Evolutionary conservation across 2,797 vertebrate genomes (phyloP).

Genomic region (Coilia nasus): DNA sequence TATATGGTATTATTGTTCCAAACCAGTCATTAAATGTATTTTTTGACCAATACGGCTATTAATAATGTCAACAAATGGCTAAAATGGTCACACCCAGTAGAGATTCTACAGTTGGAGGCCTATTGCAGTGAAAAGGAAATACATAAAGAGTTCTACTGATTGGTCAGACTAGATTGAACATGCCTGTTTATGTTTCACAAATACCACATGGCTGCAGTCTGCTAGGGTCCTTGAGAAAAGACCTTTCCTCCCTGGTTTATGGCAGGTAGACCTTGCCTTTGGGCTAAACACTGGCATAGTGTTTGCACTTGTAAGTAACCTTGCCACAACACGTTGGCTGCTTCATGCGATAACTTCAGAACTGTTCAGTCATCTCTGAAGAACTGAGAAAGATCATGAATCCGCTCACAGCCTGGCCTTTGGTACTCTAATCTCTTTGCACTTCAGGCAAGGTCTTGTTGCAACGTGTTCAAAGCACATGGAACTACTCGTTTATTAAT

Average conservation of each 20-base stretch:
- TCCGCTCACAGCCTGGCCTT: neutral
- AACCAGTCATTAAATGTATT: neutral
- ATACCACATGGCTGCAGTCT: neutral
- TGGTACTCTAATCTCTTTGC: neutral
- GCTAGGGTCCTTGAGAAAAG: neutral
- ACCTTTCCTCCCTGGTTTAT: neutral
- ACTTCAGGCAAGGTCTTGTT: neutral
- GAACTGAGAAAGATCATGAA: neutral
- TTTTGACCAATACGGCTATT: neutral
- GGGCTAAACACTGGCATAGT: neutral
- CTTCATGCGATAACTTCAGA: neutral
- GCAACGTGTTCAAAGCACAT: neutral
- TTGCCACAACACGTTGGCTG: neutral
- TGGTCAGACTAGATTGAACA: neutral
- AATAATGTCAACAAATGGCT: neutral
- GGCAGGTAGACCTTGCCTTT: neutral
- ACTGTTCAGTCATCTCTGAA: neutral
- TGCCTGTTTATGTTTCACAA: neutral
- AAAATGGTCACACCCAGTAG: neutral
- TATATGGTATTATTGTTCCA: neutral
- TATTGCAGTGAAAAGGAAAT: neutral
- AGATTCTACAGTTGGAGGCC: neutral
- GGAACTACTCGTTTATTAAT: neutral
- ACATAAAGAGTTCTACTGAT: neutral
- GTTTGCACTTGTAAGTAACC: slow-evolving; percentile 2